A percentile compares a stretch with the other conserved stretches of the same genome.
Conservation (phyloP, 2,888 invertebrate genomes). For the Campaea margaritaria region DNA sequence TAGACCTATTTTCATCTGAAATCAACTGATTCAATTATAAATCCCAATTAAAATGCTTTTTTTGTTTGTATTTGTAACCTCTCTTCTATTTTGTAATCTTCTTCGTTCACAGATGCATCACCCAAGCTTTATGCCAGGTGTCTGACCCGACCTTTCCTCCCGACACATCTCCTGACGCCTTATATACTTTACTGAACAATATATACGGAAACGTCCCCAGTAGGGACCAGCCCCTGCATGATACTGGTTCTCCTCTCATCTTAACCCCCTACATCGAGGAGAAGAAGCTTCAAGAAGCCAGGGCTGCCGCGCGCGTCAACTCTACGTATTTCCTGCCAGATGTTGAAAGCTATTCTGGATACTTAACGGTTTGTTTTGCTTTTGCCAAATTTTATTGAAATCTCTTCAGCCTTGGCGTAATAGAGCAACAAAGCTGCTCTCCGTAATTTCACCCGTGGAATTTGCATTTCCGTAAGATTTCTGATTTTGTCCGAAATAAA, state of each 20-base stretch:
- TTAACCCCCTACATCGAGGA: slow-evolving; percentile 83
- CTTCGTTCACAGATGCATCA: slow-evolving; percentile 53
- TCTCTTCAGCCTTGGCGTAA: no score
- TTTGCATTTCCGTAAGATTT: no score
- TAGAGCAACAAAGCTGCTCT: no score
- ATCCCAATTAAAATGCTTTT: no score
- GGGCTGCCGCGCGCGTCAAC: slow-evolving; percentile 73
- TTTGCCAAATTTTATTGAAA: no score
- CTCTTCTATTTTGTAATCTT: no score
- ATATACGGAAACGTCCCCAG: slow-evolving; percentile 48
- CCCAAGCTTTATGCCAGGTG: slow-evolving; percentile 48
- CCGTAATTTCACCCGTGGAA: background rate
- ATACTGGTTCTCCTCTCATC: slow-evolving; percentile 81
- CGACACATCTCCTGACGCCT: slow-evolving; percentile 65
- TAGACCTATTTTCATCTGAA: no score
- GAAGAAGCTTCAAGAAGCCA: slow-evolving; percentile 80
- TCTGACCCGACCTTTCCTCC: slow-evolving; percentile 75
- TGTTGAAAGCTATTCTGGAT: slow-evolving; percentile 80
- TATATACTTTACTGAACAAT: background rate
- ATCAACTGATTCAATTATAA: no score
- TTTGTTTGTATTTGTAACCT: no score
- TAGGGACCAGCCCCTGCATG: slow-evolving; percentile 50
- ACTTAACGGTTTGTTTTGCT: slow-evolving; percentile 67
- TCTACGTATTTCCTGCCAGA: slow-evolving; percentile 69
- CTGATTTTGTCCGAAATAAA: background rate